Base-by-base conservation (phyloP, 2,888 invertebrate genomes). In the Diploptera punctata region DNA sequence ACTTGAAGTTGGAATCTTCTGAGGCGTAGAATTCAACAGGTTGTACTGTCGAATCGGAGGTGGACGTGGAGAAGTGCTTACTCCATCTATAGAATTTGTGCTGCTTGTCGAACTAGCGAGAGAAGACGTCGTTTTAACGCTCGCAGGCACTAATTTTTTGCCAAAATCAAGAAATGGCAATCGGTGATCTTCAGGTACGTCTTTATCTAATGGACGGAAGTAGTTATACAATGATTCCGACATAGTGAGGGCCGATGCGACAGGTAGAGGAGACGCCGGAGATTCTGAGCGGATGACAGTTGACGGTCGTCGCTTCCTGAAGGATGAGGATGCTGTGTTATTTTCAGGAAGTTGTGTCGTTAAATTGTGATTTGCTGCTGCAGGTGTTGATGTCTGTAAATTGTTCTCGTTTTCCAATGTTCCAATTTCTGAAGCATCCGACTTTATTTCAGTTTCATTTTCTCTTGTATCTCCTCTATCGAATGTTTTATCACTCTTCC, bases 111-210 rank as follows among this genome's bases (percentile, higher is more conserved):
- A 62, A 21, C 62, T 24, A 9, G 9, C 26, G 18, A 47, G 24
- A 7, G 65, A 33, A 0, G 65, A 65, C 2, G 65, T 65, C 3
- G 47, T 26, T n/a, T 43, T 65, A 24, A n/a, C 47, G 1, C 84
- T 83, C 49, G 87, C 78, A 79, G 65, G 65, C 16, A 65, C 26
- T 29, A 65, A 26, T 29, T 91, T 91, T 78, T 91, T 89, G 0
- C 92, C 92, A 79, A 92, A 92, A 79, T 86, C 89, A 72, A 90
- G 83, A 81, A 91, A 92, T 13, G 91, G 91, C 65, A 88, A 87
- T 84, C 91, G 87, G 78, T 91, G 90, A 80, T 89, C 89, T 54
- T 86, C 86, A 0, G 89, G 87, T 70, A 89, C 81, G 77, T 89
- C 88, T 29, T 86, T 83, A 79, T 89, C 89, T 44, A 90, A 83